A percentile compares a stretch with the other conserved stretches of the same genome.
Conservation (phyloP, 2,888 invertebrate species). For the Laspeyria flexula region DNA sequence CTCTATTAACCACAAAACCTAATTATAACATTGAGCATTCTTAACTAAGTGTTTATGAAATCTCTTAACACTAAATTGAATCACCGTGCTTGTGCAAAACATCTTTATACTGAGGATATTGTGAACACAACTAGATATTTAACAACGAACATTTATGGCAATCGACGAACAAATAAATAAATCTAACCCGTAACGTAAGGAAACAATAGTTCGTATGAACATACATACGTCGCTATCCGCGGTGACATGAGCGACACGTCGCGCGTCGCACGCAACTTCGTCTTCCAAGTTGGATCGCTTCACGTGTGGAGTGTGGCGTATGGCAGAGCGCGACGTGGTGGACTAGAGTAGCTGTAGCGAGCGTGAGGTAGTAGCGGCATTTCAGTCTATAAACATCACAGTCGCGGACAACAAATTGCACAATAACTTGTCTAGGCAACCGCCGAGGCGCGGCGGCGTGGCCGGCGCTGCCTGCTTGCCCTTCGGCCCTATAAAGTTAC, state of each 20-base stretch:
- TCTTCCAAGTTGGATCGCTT: conserved; percentile 26
- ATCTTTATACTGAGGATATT: conserved; percentile 60
- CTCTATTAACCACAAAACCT: conserved; percentile 52
- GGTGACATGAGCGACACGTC: conserved; percentile 60
- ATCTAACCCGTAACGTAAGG: conserved; percentile 74
- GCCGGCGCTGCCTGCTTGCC: conserved; percentile 62
- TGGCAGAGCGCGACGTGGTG: conserved; percentile 70
- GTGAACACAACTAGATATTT: conserved; percentile 69
- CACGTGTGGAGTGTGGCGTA: conserved; percentile 41
- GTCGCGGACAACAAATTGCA: conserved; percentile 87
- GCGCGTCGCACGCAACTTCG: conserved; percentile 55
- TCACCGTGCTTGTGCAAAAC: conserved; percentile 78
- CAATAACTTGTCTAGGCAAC: conserved; percentile 79
- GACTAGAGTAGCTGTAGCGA: conserved; percentile 83
- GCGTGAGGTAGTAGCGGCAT: conserved; percentile 85
- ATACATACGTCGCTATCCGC: conserved; percentile 73
- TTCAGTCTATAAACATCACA: conserved; percentile 90
- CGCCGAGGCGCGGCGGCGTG: conserved; percentile 58
- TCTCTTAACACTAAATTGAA: conserved; percentile 68
- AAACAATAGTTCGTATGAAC: conserved; percentile 57
- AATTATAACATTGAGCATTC: conserved; percentile 80
- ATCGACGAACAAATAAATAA: conserved; percentile 70
- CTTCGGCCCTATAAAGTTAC: conserved; percentile 68
- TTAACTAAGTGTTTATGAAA: conserved; percentile 68
- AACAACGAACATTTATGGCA: conserved; percentile 82